phyloP scores from a whole-genome alignment of 2,797 vertebrate species.

The Sebastes vulpes region DNA sequence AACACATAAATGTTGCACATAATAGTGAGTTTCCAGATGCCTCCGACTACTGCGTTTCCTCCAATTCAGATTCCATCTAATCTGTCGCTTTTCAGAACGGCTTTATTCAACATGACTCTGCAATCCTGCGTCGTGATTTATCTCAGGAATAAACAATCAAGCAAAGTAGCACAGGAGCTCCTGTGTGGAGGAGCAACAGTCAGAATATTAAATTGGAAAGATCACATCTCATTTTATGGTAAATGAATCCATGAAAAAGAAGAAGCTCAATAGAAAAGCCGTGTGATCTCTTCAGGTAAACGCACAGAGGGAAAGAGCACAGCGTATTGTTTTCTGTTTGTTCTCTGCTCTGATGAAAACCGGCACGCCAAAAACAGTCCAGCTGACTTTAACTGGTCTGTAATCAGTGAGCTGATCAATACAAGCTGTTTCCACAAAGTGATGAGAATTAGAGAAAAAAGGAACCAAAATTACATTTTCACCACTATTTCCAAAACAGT shows the following conservation, averaged over 20 bases:
- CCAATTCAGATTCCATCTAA: conserved; percentile 12
- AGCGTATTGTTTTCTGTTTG: not conserved
- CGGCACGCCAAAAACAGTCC: not conserved
- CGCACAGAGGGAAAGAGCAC: not conserved
- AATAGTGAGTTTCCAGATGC: not conserved
- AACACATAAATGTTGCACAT: not conserved
- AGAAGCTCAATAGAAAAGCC: not conserved
- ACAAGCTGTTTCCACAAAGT: not conserved
- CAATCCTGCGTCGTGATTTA: conserved; percentile 21
- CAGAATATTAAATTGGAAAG: conserved; percentile 53
- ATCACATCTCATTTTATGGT: conserved; percentile 63
- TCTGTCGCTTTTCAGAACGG: not conserved
- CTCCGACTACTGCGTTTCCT: not conserved
- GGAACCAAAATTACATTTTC: not conserved
- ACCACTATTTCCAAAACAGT: not conserved
- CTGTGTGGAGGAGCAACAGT: conserved; percentile 29
- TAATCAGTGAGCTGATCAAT: conserved; percentile 18
- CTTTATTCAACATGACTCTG: conserved; percentile 18
- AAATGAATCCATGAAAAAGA: conserved; percentile 47
- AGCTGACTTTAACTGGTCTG: not conserved
- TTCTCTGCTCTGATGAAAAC: conserved; percentile 15
- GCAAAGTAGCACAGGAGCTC: conserved; percentile 14
- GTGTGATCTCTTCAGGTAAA: conserved; percentile 12
- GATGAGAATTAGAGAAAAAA: not conserved
- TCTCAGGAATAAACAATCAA: conserved; percentile 44